Conservation (phyloP, 1,140 invertebrate genomes). For the Drosophila rhopaloa region DNA sequence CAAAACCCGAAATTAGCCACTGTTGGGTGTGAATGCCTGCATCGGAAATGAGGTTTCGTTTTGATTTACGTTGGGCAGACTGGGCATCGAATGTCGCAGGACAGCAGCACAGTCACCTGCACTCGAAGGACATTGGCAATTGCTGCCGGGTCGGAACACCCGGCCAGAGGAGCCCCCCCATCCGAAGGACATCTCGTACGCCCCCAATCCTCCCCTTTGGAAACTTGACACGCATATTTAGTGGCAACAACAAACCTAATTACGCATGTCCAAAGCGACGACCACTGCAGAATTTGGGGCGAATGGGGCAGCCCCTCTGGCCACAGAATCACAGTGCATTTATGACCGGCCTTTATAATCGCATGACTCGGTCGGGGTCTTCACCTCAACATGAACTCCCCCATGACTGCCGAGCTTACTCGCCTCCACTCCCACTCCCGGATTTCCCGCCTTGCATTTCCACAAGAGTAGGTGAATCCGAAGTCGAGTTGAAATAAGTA, state of each 20-base stretch:
- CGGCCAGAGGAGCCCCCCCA: constrained; percentile 9
- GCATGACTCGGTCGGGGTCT: constrained; percentile 15
- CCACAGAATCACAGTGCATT: constrained; percentile 46
- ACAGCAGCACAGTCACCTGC: constrained; percentile 11
- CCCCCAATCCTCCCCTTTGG: constrained; percentile 21
- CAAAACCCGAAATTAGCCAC: constrained; percentile 66
- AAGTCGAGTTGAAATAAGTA: no score
- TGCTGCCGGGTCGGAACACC: constrained; percentile 35
- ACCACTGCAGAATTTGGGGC: constrained; percentile 46
- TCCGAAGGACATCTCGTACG: neutral
- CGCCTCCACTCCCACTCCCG: neutral
- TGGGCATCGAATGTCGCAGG: constrained; percentile 30
- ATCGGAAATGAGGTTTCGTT: constrained; percentile 81
- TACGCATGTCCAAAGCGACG: constrained; percentile 70
- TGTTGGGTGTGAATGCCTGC: constrained; percentile 67
- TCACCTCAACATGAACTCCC: constrained; percentile 9
- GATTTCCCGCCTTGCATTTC: constrained; percentile 29
- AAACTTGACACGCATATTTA: constrained; percentile 82
- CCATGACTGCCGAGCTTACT: neutral
- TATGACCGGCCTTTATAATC: constrained; percentile 38
- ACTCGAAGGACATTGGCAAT: constrained; percentile 64
- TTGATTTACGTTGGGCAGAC: constrained; percentile 57
- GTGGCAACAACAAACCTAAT: constrained; percentile 79
- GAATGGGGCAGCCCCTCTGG: neutral
- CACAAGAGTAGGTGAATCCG: constrained; percentile 36